These are phyloP conservation scores for Aix galericulata DNA, from an alignment of 2,113 vertebrate genomes.

Conservation along the genomic window DNA sequence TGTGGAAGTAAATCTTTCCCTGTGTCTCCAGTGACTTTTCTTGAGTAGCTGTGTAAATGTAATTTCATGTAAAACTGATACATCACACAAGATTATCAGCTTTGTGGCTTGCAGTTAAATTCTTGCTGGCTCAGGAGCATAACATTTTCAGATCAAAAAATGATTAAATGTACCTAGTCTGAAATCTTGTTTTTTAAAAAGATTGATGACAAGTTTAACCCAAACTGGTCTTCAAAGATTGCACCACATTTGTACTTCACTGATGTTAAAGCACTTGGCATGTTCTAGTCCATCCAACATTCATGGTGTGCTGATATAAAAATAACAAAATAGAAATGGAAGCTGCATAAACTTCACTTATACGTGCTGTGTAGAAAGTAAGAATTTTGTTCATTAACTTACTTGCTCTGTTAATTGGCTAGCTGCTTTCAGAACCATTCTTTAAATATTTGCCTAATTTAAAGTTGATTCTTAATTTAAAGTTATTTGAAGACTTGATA, in stretches of 20 bases:
- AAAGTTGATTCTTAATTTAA: neutral
- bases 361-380: neutral
- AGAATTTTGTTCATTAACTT: neutral
- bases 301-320: neutral
- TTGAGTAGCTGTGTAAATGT: neutral
- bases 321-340: neutral
- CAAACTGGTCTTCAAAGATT: neutral
- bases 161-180: neutral
- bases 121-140: fast-evolving
- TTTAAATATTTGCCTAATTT: neutral
- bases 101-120: neutral
- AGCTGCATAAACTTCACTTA: neutral
- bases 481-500: neutral
- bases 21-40: neutral
- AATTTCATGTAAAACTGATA: fast-evolving
- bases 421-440: neutral
- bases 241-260: neutral
- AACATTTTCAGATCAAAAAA: neutral
- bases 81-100: neutral
- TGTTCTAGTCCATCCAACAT: neutral
- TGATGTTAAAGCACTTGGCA: neutral
- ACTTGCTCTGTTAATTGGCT: neutral
- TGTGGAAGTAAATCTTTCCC: neutral
- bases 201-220: neutral
- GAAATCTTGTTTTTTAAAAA: neutral